Conservation (phyloP, 64 coral and sea anemone genomes). For the Dendronephthya gigantea region DNA sequence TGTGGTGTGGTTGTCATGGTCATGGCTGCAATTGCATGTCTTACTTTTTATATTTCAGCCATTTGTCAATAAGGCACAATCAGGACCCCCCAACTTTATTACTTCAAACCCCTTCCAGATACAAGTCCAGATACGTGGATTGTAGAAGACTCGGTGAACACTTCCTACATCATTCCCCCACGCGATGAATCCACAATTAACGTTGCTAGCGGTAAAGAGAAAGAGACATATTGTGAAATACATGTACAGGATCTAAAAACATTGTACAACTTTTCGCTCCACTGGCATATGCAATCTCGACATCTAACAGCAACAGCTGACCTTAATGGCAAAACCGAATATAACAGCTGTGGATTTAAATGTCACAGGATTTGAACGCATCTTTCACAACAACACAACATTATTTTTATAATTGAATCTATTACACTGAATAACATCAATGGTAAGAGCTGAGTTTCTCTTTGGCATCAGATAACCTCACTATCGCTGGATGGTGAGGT, state of each 20-base stretch:
- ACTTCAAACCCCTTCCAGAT: no score
- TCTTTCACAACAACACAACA: neutral
- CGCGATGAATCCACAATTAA: no score
- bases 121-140: no score
- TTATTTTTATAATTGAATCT: neutral
- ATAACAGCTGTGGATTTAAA: slow-evolving; percentile 34
- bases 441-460: no score
- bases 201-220: no score
- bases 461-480: no score
- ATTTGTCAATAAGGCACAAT: neutral
- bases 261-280: slow-evolving; percentile 13
- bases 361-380: slow-evolving; percentile 22
- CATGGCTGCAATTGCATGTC: slow-evolving; percentile 19
- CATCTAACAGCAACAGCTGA: slow-evolving; percentile 13
- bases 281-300: slow-evolving; percentile 22
- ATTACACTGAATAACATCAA: neutral
- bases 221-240: no score
- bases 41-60: neutral
- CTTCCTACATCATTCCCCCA: no score
- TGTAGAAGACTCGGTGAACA: no score
- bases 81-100: no score
- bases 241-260: no score
- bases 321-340: slow-evolving; percentile 19
- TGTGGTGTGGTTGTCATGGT: slow-evolving; percentile 25
- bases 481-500: no score